Percentiles rank a stretch among this genome's conserved stretches.
These are phyloP conservation scores for Lochmaea capreae DNA, from an alignment of 2,888 invertebrate genomes.

Conservation along the genomic window DNA sequence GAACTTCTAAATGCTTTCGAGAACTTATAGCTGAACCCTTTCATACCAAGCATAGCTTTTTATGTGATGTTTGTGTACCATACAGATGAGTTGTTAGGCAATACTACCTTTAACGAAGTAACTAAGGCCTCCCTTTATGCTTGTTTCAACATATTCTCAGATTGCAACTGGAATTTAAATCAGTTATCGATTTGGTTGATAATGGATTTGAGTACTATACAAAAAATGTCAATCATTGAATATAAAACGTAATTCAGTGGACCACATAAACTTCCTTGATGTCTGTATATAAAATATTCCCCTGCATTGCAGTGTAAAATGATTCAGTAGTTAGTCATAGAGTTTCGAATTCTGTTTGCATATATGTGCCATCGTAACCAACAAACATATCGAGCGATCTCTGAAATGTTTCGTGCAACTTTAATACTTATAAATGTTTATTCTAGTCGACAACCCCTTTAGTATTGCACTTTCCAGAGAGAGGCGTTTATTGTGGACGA, in stretches of 20 bases:
- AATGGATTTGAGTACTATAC: background rate
- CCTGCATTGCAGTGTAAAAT: slow-evolving; percentile 22
- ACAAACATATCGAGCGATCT: background rate
- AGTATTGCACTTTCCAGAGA: background rate
- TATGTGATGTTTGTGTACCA: too few species aligned
- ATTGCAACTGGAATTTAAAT: slow-evolving; percentile 5
- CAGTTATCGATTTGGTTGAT: background rate
- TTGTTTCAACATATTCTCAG: background rate
- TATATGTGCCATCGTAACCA: slow-evolving; percentile 4
- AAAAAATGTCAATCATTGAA: slow-evolving; percentile 12
- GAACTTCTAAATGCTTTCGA: too few species aligned
- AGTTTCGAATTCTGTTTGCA: slow-evolving; percentile 23
- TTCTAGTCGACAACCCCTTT: background rate
- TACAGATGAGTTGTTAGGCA: too few species aligned
- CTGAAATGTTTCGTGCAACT: slow-evolving; percentile 1
- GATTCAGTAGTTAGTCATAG: slow-evolving; percentile 14
- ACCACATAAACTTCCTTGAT: slow-evolving; percentile 25
- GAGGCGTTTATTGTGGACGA: slow-evolving; percentile 2
- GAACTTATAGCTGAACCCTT: too few species aligned
- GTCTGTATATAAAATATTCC: background rate
- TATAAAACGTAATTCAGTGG: slow-evolving; percentile 18
- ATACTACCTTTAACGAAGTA: too few species aligned
- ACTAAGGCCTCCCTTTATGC: too few species aligned
- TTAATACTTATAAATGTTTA: slow-evolving; percentile 7
- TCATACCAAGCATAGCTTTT: too few species aligned